A percentile compares a stretch with the other conserved stretches of the same genome.
Evolutionary conservation across 2,888 invertebrate genomes (phyloP).

Genomic region (Hyposoter dolosus): DNA sequence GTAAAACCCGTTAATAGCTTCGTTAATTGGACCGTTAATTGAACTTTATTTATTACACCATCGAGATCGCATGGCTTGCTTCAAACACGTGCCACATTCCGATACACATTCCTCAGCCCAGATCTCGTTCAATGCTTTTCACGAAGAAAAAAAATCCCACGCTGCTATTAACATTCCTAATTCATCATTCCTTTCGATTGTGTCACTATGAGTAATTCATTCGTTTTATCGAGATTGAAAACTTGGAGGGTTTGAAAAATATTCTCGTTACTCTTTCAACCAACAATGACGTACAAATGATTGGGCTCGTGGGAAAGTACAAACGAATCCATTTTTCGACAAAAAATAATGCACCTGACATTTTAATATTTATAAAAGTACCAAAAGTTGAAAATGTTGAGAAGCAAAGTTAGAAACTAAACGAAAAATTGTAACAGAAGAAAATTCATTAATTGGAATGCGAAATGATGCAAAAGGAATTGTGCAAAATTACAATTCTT

Average conservation of each 20-base stretch:
- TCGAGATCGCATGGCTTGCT: conserved; percentile 27
- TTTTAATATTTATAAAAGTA: neutral
- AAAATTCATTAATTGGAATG: neutral
- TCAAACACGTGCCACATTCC: conserved; percentile 32
- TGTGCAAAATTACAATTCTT: conserved; percentile 31
- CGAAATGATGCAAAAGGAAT: neutral
- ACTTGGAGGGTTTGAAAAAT: neutral
- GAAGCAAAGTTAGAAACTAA: neutral
- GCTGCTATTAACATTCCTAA: neutral
- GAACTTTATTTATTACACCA: conserved; percentile 55
- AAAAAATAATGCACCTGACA: neutral
- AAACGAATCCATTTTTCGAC: neutral
- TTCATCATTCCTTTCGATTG: neutral
- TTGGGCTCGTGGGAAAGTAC: neutral
- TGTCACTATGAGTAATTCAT: too few species aligned
- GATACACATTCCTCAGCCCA: neutral
- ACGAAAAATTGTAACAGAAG: neutral
- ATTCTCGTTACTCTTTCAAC: neutral
- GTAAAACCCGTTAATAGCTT: conserved; percentile 52
- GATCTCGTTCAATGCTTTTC: neutral
- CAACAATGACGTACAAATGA: neutral
- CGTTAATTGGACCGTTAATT: conserved; percentile 63
- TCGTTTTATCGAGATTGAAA: neutral
- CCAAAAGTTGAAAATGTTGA: neutral
- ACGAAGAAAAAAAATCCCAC: conserved; percentile 1